Evolutionary conservation across 1,140 invertebrate species (phyloP), one percentile per base, ranked within the genome.

Genomic region (Drosophila subpulchrella): DNA sequence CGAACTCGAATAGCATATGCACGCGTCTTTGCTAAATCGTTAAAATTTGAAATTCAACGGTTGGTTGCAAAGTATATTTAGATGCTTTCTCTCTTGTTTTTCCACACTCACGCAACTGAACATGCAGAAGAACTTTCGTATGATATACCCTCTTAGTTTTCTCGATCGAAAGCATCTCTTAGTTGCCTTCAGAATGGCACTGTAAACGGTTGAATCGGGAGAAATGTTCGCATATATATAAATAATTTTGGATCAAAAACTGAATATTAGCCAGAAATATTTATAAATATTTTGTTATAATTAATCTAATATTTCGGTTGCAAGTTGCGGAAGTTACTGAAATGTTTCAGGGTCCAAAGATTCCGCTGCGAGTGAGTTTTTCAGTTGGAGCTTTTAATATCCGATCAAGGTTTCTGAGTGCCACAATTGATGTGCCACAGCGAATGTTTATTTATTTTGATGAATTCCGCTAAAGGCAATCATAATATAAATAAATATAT

Each of bases 261-360:
- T 30, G 6, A 62, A 62, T 44, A 65, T 32, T 6, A 12, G 12
- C 27, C 48, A 51, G 13, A 65, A 39, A 66, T 48, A 38, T 36
- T 27, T 71, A 58, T 57, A 65, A 41, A 67, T 42, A 47, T 10
- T 62, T 63, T 72, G 57, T 57, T 60, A 59, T 60, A 60, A 60
- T 30, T 62, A 50, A 13, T 39, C 15, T 48, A 13, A 48, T 55
- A 47, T 44, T 51, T 51, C 13, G 24, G 27, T 41, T 44, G 10
- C 44, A 44, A 42, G 12, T 12, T 12, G 15, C 47, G 39, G 17
- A 66, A 51, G 15, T 30, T 36, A 4, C 42, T 15, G 24, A 71
- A 50, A 77, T 77, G 75, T 77, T 77, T 77, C 38, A 47, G 38
- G 55, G 42, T 36, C 50, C 73, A 12, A 77, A 50, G 47, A 70